Evolutionary conservation across 2,113 vertebrate species (phyloP).

Genomic region (Macaca nemestrina): DNA sequence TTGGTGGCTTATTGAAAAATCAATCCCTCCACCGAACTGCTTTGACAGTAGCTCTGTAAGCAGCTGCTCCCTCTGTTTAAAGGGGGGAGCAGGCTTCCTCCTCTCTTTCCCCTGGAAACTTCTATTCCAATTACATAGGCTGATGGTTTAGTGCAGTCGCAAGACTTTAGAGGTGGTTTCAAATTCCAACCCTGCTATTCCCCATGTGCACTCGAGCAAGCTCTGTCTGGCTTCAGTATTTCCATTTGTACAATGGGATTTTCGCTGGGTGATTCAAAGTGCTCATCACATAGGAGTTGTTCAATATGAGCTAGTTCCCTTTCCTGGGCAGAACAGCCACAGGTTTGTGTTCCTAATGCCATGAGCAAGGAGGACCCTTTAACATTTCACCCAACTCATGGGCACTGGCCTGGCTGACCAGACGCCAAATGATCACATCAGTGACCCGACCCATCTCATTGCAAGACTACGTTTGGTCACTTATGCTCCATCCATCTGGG

Average conservation of each 20-base stretch:
- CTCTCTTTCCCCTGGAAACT: background rate
- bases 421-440: rapidly evolving
- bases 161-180: background rate
- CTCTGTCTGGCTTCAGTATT: no score
- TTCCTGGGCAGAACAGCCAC: no score
- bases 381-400: rapidly evolving
- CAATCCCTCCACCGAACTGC: background rate
- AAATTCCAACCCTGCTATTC: background rate
- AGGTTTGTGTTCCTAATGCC: background rate
- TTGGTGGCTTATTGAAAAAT: background rate
- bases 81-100: background rate
- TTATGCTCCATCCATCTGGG: background rate
- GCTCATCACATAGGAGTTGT: background rate
- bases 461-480: background rate
- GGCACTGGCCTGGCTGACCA: background rate
- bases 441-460: background rate
- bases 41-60: background rate
- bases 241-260: background rate
- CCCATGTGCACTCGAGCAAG: rapidly evolving
- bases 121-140: rapidly evolving
- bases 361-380: background rate
- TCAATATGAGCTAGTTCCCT: rapidly evolving
- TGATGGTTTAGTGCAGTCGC: rapidly evolving
- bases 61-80: background rate
- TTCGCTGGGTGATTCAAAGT: background rate